phyloP scores from a whole-genome alignment of 2,888 invertebrate species.

The Drosophila maculinotata region DNA sequence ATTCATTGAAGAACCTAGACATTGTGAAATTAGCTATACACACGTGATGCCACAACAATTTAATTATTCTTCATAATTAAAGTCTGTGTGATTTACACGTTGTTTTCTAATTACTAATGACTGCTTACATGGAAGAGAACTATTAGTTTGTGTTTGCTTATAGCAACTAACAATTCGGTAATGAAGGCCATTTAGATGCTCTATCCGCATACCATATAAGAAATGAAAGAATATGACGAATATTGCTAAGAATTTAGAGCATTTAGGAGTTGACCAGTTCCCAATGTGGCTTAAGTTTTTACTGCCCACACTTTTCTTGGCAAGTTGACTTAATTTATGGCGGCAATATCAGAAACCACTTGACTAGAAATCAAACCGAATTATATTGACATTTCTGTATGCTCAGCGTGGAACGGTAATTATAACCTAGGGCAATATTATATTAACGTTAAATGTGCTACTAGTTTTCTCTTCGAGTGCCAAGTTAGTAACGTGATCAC shows the following conservation, averaged over 20 bases:
- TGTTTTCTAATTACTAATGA: conserved; percentile 1
- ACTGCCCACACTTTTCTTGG: conserved; percentile 9
- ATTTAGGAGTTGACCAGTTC: neutral
- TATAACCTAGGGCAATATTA: conserved; percentile 33
- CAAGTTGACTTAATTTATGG: conserved; percentile 27
- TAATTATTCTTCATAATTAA: neutral
- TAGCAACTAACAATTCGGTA: neutral
- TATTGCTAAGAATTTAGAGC: neutral
- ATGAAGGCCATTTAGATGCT: neutral
- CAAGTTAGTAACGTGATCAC: conserved; percentile 2
- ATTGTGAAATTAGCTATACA: conserved; percentile 19
- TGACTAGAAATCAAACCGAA: conserved; percentile 28
- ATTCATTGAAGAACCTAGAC: neutral
- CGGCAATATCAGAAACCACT: conserved; percentile 1
- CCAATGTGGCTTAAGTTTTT: neutral
- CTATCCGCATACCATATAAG: conserved; percentile 5
- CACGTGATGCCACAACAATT: conserved; percentile 13
- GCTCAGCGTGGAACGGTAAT: neutral
- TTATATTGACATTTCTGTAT: conserved; percentile 15
- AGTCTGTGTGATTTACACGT: conserved; percentile 3
- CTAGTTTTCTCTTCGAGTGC: neutral
- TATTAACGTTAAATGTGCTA: too few species aligned
- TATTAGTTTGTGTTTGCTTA: neutral
- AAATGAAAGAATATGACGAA: neutral
- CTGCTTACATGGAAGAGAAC: too few species aligned